Percentiles rank a stretch among this genome's conserved stretches.
These are phyloP conservation scores for Nannobrachium achirus DNA, from an alignment of 2,113 vertebrate species.

Conservation along the genomic window DNA sequence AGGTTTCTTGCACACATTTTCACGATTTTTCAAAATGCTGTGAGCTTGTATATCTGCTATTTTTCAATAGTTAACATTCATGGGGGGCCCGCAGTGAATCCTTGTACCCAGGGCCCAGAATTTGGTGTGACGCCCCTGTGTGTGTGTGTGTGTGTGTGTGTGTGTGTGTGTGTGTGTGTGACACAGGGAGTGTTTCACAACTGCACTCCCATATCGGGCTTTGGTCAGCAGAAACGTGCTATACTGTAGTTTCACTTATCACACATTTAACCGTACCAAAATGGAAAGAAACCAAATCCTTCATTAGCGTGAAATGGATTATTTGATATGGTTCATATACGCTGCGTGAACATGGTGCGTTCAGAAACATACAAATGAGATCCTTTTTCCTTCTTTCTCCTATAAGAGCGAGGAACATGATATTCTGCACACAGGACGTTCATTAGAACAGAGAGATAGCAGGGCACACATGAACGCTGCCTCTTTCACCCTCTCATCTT, in stretches of 20 bases:
- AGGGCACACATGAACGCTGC: conserved; percentile 56
- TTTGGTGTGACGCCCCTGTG: too few relatives aligned
- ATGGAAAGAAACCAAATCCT: conserved; percentile 16
- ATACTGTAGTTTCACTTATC: too few relatives aligned
- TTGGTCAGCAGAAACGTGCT: neutral
- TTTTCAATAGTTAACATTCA: too few relatives aligned
- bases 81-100: too few relatives aligned
- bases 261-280: neutral
- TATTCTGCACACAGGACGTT: conserved; percentile 35
- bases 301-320: neutral
- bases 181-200: conserved; percentile 23
- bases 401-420: too few relatives aligned
- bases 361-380: conserved; percentile 29
- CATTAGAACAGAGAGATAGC: conserved; percentile 71
- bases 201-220: conserved; percentile 27
- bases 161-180: conserved; percentile 25
- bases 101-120: too few relatives aligned
- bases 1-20: too few relatives aligned
- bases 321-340: conserved; percentile 43
- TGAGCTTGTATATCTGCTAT: too few relatives aligned
- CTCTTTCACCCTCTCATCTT: conserved; percentile 68
- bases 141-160: too few relatives aligned
- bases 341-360: conserved; percentile 45
- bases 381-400: too few relatives aligned
- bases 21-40: too few relatives aligned